Evolutionary conservation across 1,140 invertebrate species (phyloP).

Genomic region (Heliconius hewitsoni): DNA sequence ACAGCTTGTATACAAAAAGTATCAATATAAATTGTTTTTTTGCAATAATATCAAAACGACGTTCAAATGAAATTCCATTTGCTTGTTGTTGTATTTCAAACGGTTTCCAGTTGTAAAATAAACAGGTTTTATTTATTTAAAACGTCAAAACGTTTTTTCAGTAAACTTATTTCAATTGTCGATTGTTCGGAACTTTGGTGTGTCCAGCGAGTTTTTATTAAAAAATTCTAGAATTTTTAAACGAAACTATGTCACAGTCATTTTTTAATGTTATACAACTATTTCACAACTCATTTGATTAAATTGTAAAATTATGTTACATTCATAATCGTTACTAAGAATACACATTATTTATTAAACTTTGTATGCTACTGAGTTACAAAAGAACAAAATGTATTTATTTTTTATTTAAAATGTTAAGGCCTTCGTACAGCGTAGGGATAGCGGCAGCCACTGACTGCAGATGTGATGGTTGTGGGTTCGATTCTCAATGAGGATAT

Average conservation of each 20-base stretch:
- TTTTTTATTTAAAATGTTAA: too few species aligned
- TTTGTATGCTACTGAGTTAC: too few species aligned
- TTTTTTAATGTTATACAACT: not conserved
- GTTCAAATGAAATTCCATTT: constrained; percentile 64
- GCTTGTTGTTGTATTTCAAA: constrained; percentile 53
- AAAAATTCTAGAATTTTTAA: constrained; percentile 18
- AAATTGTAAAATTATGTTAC: not conserved
- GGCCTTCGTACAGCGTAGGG: too few species aligned
- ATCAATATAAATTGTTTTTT: constrained; percentile 12
- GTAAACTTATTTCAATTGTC: constrained; percentile 48
- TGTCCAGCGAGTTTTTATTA: constrained; percentile 42
- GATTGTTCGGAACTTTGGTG: constrained; percentile 48
- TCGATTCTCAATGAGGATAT: too few species aligned
- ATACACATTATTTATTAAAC: not conserved
- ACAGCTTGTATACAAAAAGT: not conserved
- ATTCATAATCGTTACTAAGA: not conserved
- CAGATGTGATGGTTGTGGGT: too few species aligned
- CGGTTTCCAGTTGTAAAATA: constrained; percentile 51
- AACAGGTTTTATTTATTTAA: constrained; percentile 59
- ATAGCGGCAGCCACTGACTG: too few species aligned
- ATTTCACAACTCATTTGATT: not conserved
- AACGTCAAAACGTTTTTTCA: constrained; percentile 43
- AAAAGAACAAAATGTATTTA: too few species aligned
- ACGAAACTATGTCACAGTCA: constrained; percentile 4
- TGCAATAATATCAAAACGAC: constrained; percentile 48